These are phyloP conservation scores for Boulengeromyrus knoepffleri DNA, from an alignment of 2,113 vertebrate species.

Conservation along the genomic window DNA sequence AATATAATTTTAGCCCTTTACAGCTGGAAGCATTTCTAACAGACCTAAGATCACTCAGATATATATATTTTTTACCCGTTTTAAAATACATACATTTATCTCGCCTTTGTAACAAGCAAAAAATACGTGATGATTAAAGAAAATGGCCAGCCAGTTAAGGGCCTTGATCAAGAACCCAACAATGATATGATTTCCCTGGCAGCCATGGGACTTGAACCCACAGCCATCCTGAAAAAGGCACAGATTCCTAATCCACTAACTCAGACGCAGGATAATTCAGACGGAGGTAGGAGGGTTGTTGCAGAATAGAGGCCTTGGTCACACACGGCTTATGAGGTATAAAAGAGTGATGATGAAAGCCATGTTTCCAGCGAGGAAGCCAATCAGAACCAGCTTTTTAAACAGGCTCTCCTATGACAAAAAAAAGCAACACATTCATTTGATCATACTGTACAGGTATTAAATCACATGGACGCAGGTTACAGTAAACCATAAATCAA, in stretches of 20 bases:
- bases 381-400: constrained; percentile 57
- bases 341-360: constrained; percentile 62
- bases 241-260: not conserved
- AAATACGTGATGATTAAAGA: not conserved
- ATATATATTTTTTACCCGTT: not conserved
- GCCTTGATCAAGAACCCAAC: not conserved
- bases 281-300: not conserved
- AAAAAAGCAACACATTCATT: constrained; percentile 31
- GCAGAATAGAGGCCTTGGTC: not conserved
- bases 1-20: not conserved
- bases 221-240: not conserved
- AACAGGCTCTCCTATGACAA: constrained; percentile 60
- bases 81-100: not conserved
- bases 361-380: constrained; percentile 66
- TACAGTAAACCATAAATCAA: not conserved
- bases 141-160: not conserved
- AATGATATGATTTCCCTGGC: not conserved
- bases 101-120: not conserved
- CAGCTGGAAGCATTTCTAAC: not conserved
- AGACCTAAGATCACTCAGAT: not conserved
- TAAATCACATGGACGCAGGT: not conserved
- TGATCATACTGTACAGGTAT: not conserved
- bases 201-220: not conserved
- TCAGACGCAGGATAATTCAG: not conserved
- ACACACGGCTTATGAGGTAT: constrained; percentile 53